A percentile compares a stretch with the other conserved stretches of the same genome.
Evolutionary conservation across 2,113 vertebrate genomes (phyloP).

Genomic region (Burhinus bistriatus): DNA sequence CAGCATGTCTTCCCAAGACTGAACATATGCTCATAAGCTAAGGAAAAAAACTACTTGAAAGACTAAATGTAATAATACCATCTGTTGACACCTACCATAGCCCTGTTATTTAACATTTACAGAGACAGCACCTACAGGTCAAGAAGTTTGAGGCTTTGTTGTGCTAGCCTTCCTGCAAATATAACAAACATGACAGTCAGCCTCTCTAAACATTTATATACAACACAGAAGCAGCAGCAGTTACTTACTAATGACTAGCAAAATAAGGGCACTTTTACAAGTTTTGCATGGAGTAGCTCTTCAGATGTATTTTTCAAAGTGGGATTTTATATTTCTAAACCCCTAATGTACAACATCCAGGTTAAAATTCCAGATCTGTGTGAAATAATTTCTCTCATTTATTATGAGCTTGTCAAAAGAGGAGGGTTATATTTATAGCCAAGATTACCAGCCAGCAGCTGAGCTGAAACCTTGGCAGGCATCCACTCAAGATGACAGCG

Average conservation of each 20-base stretch:
- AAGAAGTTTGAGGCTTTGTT: not conserved
- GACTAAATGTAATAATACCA: not conserved
- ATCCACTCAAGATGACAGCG: not conserved
- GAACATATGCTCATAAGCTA: not conserved
- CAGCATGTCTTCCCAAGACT: not conserved
- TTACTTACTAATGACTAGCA: not conserved
- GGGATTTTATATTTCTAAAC: not conserved
- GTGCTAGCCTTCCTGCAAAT: not conserved
- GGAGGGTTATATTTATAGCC: not conserved
- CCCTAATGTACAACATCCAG: not conserved
- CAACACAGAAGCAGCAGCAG: not conserved
- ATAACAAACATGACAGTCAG: not conserved
- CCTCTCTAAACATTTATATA: not conserved
- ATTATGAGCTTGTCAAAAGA: not conserved
- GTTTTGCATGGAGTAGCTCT: not conserved
- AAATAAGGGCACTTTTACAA: not conserved
- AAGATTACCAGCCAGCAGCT: not conserved
- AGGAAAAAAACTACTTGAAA: not conserved
- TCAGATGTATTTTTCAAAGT: not conserved
- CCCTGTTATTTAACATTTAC: not conserved
- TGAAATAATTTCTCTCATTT: not conserved
- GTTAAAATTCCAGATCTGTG: not conserved
- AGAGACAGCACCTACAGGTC: not conserved
- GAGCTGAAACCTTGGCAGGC: constrained; percentile 6
- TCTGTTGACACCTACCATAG: not conserved